Evolutionary conservation across 2,888 invertebrate genomes (phyloP).

Genomic region (Monochamus alternatus): DNA sequence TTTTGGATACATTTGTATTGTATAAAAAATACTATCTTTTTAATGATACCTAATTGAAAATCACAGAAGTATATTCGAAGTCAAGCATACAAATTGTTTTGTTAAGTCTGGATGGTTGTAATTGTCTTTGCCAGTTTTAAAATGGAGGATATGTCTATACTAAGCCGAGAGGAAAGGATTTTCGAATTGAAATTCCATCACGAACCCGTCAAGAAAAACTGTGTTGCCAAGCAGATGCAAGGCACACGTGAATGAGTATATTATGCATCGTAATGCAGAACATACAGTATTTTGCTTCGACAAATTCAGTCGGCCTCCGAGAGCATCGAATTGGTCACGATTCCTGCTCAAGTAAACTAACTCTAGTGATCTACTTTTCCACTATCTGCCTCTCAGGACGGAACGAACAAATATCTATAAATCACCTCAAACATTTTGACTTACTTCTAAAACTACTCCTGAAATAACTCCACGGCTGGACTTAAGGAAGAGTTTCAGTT

Average conservation of each 20-base stretch:
- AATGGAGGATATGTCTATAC: no score
- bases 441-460: conserved; percentile 21
- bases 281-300: neutral
- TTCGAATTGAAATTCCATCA: no score
- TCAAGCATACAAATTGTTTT: no score
- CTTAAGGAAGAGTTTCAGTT: conserved; percentile 2
- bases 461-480: conserved; percentile 17
- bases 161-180: no score
- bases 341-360: conserved; percentile 16
- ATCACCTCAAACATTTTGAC: conserved; percentile 26
- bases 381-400: conserved; percentile 17
- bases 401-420: conserved; percentile 30
- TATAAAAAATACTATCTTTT: no score
- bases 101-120: no score
- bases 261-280: neutral
- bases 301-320: conserved; percentile 1
- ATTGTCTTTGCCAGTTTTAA: no score
- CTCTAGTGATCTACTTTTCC: conserved; percentile 28
- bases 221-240: no score
- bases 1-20: no score
- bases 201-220: no score
- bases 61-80: no score
- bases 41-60: no score
- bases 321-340: conserved; percentile 20
- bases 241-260: neutral